Percentiles rank a stretch among this genome's conserved stretches.
Evolutionary conservation across 2,888 invertebrate species (phyloP).

Genomic region (Stomorhina lunata): DNA sequence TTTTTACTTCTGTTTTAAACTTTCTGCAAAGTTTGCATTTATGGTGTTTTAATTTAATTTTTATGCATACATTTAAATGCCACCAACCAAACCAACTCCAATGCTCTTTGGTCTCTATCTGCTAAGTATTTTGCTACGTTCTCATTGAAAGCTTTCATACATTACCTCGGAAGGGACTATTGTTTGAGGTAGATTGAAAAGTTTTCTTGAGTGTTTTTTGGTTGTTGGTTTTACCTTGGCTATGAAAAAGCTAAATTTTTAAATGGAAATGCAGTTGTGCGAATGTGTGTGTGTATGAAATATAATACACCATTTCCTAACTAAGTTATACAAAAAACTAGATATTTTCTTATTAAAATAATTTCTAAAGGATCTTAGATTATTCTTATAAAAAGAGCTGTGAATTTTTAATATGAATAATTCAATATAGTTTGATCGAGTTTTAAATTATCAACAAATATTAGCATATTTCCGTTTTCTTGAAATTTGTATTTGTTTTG

Average conservation of each 20-base stretch:
- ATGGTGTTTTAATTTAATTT: conserved; percentile 64
- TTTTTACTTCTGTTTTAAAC: conserved; percentile 26
- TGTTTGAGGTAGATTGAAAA: conserved; percentile 17
- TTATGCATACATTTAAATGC: conserved; percentile 59
- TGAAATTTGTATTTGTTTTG: too few species aligned
- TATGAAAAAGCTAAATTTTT: conserved; percentile 14
- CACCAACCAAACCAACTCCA: conserved; percentile 14
- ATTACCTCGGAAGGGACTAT: conserved; percentile 22
- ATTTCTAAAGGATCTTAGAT: too few species aligned
- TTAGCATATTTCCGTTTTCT: too few species aligned
- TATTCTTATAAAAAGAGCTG: too few species aligned
- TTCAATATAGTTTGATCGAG: too few species aligned
- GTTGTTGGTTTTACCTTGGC: conserved; percentile 8
- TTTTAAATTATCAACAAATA: too few species aligned
- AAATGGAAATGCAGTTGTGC: conserved; percentile 1
- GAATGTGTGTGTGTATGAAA: too few species aligned
- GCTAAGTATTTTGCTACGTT: background rate
- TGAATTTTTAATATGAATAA: too few species aligned
- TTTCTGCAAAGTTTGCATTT: conserved; percentile 60
- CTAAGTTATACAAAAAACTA: too few species aligned
- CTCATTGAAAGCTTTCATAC: conserved; percentile 2
- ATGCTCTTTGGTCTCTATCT: background rate
- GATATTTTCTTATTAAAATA: too few species aligned
- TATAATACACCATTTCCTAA: too few species aligned
- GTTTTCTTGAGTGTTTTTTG: background rate